Base-by-base conservation (phyloP, 2,888 invertebrate species). In the Pemphredon lugubris region DNA sequence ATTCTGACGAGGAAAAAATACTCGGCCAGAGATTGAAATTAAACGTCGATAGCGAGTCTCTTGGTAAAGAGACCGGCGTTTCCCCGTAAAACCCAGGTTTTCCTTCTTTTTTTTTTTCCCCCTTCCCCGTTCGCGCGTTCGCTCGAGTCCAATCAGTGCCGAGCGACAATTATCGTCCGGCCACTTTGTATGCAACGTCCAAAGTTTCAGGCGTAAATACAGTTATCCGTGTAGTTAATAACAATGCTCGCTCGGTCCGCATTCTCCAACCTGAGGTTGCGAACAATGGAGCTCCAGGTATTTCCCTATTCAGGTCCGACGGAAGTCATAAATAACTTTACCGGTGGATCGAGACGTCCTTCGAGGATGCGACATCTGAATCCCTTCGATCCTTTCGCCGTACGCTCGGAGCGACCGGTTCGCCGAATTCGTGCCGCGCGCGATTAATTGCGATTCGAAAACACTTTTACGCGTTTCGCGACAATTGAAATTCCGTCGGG, bases 1-100 rank as follows among this genome's bases (percentile, higher is more conserved):
- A 57, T 64, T 68, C 40, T 32, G 37, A 23, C 45, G 45, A 39
- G 32, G 14, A 51, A 55, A 51, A 55, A 39, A 34, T 64, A 37
- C n/a, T 23, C 16, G 7, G n/a, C 11, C 26, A 11, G 21, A 23
- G 37, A 37, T 39, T 18, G 53, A 53, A 50, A 20, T 50, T 50
- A 50, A 34, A 37, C 20, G 37, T 2, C 23, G 44, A 40, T 13
- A n/a, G 20, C n/a, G n/a, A n/a, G n/a, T n/a, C n/a, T 42, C 30
- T 26, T 30, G 30, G 6, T 30, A 2, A 9, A 9, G 2, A 6
- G 6, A 9, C 30, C 9, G 0, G 30, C 3, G 1, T 13, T 42
- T 11, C 16, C 5, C 18, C 18, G 3, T 42, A 7, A 11, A 18
- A 11, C 11, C 13, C 11, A 21, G 11, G n/a, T n/a, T 11, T 21